Evolutionary conservation across 2,797 vertebrate genomes (phyloP), one percentile per base, ranked within the genome.

Genomic region (Pseudochirops corinnae): DNA sequence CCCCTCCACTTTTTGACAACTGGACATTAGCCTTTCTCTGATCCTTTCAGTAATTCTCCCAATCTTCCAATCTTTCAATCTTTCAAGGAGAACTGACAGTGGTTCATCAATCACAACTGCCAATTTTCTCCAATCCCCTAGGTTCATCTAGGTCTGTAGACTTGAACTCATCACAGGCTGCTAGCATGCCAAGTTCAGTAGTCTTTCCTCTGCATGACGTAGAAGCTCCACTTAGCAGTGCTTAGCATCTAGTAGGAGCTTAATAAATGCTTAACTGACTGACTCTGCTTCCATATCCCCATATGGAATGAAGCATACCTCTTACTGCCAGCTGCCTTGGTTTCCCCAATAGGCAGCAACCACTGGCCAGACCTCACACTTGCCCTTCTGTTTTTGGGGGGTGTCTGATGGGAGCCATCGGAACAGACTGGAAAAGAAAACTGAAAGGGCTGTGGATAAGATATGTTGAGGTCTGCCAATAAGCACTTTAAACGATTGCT

Each of bases 381-480:
- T 10, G 18, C 67, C n/a, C 67, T 24, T 82, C 39, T 82, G 39
- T 24, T 87, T 87, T 10, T 3, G 7, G 21, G 21, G 7, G 18
- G 46, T 87, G 74, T 87, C 14, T 16, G 90, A 55, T 31, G 14
- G 0, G 33, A 90, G 28, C 14, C 50, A 90, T 55, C 31, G 46
- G 11, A 90, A 90, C 29, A 91, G 50, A 53, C 6, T 91, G 21
- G 31, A 91, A 55, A 31, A 91, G 53, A 55, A 53, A 31, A 91
- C 50, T 7, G 7, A 55, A 91, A 31, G 26, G 90, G 50, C 31
- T 90, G 14, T 13, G 53, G 28, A 31, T 93, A 24, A 93, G 14
- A 55, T n/a, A n/a, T n/a, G 62, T 52, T 55, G 92, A 7, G 0
- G 0, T 0, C 87, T 1, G 0, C 29, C 56, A 90, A 50, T 16